Conservation (phyloP, 2,113 vertebrate genomes). For the Anarhynchus alexandrinus region DNA sequence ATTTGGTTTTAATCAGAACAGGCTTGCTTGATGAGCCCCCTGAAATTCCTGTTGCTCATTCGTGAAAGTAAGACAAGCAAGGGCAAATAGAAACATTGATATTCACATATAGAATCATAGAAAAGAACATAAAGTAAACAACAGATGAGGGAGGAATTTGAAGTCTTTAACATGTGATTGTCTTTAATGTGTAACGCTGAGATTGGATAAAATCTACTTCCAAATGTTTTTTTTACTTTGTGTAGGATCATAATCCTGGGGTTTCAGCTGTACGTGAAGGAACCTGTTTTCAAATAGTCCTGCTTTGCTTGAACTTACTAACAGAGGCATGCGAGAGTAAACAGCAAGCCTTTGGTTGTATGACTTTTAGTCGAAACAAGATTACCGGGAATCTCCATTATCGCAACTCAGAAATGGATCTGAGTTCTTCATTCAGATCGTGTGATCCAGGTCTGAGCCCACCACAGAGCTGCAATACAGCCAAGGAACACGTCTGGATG, state of each 20-base stretch:
- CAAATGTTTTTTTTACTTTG: background rate
- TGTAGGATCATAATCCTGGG: background rate
- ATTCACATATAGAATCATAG: background rate
- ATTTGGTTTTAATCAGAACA: background rate
- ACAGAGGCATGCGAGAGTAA: background rate
- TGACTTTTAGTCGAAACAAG: background rate
- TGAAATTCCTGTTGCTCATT: background rate
- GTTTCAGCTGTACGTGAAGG: background rate
- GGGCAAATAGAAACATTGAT: background rate
- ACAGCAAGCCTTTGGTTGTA: background rate
- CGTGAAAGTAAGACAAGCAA: background rate
- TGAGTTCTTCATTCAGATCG: rapidly evolving
- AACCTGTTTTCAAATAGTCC: background rate
- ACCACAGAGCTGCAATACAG: background rate
- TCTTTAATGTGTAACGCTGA: background rate
- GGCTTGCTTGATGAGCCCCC: background rate
- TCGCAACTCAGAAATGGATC: background rate
- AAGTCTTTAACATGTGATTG: background rate
- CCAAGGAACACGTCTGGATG: background rate
- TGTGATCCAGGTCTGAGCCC: background rate
- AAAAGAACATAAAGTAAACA: background rate
- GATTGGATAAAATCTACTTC: background rate
- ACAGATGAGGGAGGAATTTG: background rate
- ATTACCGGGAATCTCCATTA: background rate
- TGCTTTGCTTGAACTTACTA: background rate